Evolutionary conservation across 2,113 vertebrate species (phyloP).

Genomic region (Perccottus glenii): DNA sequence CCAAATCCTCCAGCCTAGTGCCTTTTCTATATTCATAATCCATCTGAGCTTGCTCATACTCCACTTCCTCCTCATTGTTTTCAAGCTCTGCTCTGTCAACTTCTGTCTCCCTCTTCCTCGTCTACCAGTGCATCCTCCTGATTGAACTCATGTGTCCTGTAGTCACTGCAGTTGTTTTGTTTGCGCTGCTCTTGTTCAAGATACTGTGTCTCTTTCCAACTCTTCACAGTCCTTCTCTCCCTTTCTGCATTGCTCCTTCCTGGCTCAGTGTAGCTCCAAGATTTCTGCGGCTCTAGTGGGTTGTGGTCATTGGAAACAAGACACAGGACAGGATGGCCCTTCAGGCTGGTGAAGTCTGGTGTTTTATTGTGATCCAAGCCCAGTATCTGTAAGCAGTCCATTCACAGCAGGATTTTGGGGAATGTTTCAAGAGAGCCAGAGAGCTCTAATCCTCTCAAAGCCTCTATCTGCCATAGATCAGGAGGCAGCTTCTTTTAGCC

Average conservation of each 20-base stretch:
- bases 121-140: background rate
- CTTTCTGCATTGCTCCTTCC: background rate
- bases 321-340: too few relatives aligned
- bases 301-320: too few relatives aligned
- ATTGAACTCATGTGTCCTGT: background rate
- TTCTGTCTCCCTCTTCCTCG: background rate
- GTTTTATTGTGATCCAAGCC: background rate
- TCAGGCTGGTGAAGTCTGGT: too few relatives aligned
- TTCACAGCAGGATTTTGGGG: background rate
- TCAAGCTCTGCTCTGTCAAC: background rate
- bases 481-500: background rate
- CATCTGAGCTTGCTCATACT: background rate
- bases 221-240: background rate
- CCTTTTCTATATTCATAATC: background rate
- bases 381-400: background rate
- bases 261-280: background rate
- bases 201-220: background rate
- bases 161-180: background rate
- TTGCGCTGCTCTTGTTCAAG: background rate
- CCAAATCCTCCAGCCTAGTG: background rate
- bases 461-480: background rate
- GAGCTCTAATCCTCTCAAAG: background rate
- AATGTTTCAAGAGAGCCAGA: background rate
- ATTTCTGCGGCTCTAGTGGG: background rate
- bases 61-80: background rate